These are phyloP conservation scores for Helicolenus hilgendorfi DNA, from an alignment of 2,797 vertebrate species.

Conservation along the genomic window DNA sequence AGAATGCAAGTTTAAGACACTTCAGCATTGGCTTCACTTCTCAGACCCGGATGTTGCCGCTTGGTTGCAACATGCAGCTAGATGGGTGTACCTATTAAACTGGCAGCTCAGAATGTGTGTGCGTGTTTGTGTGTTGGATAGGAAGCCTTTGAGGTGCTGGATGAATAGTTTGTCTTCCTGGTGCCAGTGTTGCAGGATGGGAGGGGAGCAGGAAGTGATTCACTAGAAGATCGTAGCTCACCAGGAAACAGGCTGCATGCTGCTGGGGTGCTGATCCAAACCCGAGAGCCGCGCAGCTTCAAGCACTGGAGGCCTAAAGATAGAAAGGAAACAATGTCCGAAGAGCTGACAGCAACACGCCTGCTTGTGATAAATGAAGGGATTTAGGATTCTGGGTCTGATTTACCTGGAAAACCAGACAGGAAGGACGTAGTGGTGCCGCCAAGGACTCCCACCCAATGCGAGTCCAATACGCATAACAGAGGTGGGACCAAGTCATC, in stretches of 20 bases:
- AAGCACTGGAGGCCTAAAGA: not conserved
- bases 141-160: slow-evolving; percentile 72
- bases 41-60: not conserved
- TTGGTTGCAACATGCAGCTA: not conserved
- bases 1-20: too few relatives aligned
- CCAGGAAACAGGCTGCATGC: slow-evolving; percentile 57
- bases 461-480: rapidly evolving
- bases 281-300: not conserved
- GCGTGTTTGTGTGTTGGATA: slow-evolving; percentile 22
- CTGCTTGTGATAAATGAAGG: not conserved
- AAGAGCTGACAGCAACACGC: not conserved
- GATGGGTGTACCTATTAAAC: not conserved
- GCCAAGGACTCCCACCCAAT: too few relatives aligned
- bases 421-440: not conserved
- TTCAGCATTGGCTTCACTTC: not conserved
- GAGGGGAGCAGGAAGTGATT: slow-evolving; percentile 79
- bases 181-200: slow-evolving; percentile 76
- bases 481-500: too few relatives aligned
- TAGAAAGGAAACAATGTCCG: slow-evolving; percentile 3
- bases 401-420: not conserved
- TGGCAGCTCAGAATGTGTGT: not conserved
- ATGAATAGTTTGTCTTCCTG: slow-evolving; percentile 74
- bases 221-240: slow-evolving; percentile 36
- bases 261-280: slow-evolving; percentile 34
- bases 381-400: not conserved